Evolutionary conservation across 2,113 vertebrate species (phyloP).

Genomic region (Ceyx margarethae): DNA sequence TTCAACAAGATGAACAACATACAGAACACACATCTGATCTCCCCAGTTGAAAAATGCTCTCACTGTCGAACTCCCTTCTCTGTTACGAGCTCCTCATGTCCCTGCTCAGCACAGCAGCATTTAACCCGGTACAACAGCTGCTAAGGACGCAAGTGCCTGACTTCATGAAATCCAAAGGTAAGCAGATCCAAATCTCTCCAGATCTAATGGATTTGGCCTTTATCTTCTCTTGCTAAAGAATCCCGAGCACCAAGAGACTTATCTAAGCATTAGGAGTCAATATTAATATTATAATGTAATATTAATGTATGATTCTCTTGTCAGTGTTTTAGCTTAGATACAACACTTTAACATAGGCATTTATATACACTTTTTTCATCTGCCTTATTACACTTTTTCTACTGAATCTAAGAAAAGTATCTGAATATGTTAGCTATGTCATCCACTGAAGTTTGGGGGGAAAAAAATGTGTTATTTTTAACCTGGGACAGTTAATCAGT

Average conservation of each 20-base stretch:
- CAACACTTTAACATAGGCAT: background rate
- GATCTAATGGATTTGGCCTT: conserved; percentile 50
- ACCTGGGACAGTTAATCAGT: background rate
- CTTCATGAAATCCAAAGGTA: conserved; percentile 41
- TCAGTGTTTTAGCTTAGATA: conserved; percentile 19
- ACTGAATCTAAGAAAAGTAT: background rate
- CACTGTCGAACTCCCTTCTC: background rate
- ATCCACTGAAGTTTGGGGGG: background rate
- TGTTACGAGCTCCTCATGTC: fast-evolving
- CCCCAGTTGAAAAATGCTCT: background rate
- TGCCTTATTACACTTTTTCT: background rate
- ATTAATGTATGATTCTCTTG: conserved; percentile 29
- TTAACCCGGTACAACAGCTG: background rate
- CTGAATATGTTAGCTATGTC: background rate
- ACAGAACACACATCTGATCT: background rate
- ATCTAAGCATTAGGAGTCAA: conserved; percentile 41
- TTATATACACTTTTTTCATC: background rate
- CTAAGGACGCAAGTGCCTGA: background rate
- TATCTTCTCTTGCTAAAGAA: conserved; percentile 42
- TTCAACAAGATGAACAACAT: conserved; percentile 3
- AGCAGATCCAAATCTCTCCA: conserved; percentile 55
- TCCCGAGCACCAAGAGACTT: conserved; percentile 15
- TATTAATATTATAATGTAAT: conserved; percentile 44
- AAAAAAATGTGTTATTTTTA: background rate
- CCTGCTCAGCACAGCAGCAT: background rate